Evolutionary conservation across 2,797 vertebrate genomes (phyloP).

Genomic region (Choloepus didactylus): DNA sequence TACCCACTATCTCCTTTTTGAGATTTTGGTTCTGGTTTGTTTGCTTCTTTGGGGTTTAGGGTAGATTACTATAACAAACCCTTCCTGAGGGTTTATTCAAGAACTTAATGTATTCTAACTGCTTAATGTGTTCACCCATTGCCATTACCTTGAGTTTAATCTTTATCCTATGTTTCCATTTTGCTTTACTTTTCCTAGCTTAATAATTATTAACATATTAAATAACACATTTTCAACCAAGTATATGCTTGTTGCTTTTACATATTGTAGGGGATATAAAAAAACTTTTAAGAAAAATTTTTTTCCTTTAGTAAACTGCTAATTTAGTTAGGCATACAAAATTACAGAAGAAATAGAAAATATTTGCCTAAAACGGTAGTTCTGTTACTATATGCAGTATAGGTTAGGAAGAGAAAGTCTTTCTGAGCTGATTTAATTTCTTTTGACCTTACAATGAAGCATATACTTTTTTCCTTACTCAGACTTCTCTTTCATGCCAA

Average conservation of each 20-base stretch:
- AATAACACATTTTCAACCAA: background rate
- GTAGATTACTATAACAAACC: slow-evolving; percentile 1
- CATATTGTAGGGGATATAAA: background rate
- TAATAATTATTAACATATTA: slow-evolving; percentile 28
- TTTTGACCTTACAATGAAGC: background rate
- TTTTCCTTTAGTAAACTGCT: slow-evolving; percentile 23
- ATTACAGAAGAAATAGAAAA: background rate
- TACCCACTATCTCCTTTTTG: background rate
- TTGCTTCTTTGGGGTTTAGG: background rate
- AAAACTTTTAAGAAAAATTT: background rate
- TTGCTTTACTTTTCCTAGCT: slow-evolving; percentile 13
- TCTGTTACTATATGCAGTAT: background rate
- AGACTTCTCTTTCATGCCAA: background rate
- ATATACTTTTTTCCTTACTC: background rate
- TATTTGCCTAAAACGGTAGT: background rate
- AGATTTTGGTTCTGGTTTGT: background rate
- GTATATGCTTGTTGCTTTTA: background rate
- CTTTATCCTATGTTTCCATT: slow-evolving; percentile 8
- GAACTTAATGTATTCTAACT: background rate
- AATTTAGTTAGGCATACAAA: background rate
- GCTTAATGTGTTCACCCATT: background rate
- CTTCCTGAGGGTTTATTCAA: background rate
- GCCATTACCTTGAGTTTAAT: slow-evolving; percentile 41
- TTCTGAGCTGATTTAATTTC: background rate
- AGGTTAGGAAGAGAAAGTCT: background rate